Evolutionary conservation across 1,140 invertebrate species (phyloP), one percentile per base, ranked within the genome.

Genomic region (Cylas formicarius): DNA sequence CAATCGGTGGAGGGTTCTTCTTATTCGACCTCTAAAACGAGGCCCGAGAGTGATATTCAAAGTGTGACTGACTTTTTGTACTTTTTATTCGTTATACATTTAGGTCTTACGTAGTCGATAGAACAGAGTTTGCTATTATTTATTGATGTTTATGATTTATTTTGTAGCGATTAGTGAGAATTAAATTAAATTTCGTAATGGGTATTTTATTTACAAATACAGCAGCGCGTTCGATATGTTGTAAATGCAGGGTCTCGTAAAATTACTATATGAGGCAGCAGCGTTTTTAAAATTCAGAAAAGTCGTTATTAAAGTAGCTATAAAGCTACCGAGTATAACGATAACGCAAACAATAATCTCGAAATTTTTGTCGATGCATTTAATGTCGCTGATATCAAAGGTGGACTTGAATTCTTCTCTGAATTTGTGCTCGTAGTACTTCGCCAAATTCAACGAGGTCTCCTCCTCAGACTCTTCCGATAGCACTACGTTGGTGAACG

Each of bases 241-340:
- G 2, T 75, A 53, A 22, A 81, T 72, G 63, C 79, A 82, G 14
- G 80, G 77, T 13, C 76, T 73, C 3, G 72, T 72, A 51, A 80
- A 80, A 32, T 69, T 69, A 0, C 4, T 21, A 44, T 53, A 53
- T 3, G 76, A 75, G 23, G 71, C 77, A 22, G 54, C 61, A 23
- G 74, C 73, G 56, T 76, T 75, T 32, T 61, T 64, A 49, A 80
- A 66, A 61, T 76, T 81, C 0, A 76, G 72, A 53, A 77, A 81
- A 9, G 76, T 79, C 0, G 77, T 74, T 0, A 74, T 65, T 3
- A 72, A 23, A 0, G 78, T 81, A 2, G 76, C 72, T 0, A 63
- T 4, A n/a, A 76, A 53, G 14, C 78, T 77, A 44, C 76, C 58
- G 1, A 69, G 11, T 56, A 58, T 48, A 39, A 62, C 44, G 39